Evolutionary conservation across 1,140 invertebrate species (phyloP), one percentile per base, ranked within the genome.

Genomic region (Holcopasites calliopsidis): DNA sequence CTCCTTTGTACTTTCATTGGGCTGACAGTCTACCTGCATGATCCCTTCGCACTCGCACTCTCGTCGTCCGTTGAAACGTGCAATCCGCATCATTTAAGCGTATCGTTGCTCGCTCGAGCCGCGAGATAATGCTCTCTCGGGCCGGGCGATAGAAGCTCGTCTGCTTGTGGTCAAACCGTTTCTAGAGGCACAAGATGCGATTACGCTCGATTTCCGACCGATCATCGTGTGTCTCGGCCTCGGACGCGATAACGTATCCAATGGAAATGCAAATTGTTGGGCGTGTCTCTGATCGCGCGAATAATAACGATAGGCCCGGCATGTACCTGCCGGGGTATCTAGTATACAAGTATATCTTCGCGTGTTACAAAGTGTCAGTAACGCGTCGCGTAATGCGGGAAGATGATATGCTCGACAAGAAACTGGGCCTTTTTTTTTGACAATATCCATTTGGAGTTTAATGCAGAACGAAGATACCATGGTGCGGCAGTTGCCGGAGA

Each of bases 191-290:
- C 69, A 73, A 83, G 69, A 83, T 83, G 58, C 64, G 80, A 83
- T 83, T 82, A 72, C 64, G 70, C 70, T 66, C 65, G 69, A 83
- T 83, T 72, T 54, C 66, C 76, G 64, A 79, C 26, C n/a, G 52
- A 83, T 82, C 69, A 70, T 64, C 74, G 64, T 21, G 28, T 52
- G 35, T 40, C 38, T 33, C 16, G 57, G 7, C 18, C 44, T 28
- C 79, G 68, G 81, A 57, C 79, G 79, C 71, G 50, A 40, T 72
- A 52, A 52, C 44, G 44, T 61, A 49, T 66, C 73, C 61, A 77
- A 82, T 81, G 77, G 80, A 80, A 72, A 82, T 77, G 80, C 68
- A 82, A 82, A 82, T 82, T 72, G 80, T 80, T 82, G 81, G 81
- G 81, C 76, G 81, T 82, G 79, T 52, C 62, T 44, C 49, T 13